Evolutionary conservation across 2,888 invertebrate species (phyloP).

Genomic region (Bellardia pandia): DNA sequence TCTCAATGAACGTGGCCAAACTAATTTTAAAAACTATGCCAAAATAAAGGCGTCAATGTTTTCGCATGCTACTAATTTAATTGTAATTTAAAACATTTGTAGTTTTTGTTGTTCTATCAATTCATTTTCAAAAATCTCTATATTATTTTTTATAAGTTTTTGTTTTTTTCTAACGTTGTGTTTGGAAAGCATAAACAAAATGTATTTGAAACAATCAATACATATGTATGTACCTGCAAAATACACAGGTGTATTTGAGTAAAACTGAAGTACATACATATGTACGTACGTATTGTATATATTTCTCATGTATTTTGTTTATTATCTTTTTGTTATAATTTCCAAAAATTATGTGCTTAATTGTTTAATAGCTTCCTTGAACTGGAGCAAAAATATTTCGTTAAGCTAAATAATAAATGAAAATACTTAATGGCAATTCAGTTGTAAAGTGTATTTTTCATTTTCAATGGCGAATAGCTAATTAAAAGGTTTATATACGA

Average conservation of each 20-base stretch:
- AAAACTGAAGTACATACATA: no score
- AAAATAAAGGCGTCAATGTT: background rate
- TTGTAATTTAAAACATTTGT: background rate
- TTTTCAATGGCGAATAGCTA: conserved; percentile 18
- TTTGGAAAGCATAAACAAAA: conserved; percentile 12
- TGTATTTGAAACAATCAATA: background rate
- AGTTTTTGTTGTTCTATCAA: background rate
- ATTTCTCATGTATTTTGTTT: conserved; percentile 17
- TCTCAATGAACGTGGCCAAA: background rate
- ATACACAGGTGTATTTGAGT: background rate
- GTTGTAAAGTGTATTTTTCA: conserved; percentile 17
- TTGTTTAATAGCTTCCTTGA: conserved; percentile 56
- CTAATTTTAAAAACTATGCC: background rate
- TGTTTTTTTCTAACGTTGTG: background rate
- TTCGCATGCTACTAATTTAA: background rate
- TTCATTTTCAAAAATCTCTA: background rate
- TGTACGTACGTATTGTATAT: background rate
- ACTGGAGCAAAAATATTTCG: conserved; percentile 14
- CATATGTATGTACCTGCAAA: background rate
- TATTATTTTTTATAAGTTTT: background rate
- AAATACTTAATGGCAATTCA: background rate
- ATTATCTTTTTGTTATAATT: background rate
- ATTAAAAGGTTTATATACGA: conserved; percentile 3
- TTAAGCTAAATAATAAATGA: background rate
- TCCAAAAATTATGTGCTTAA: conserved; percentile 33